A percentile compares a stretch with the other conserved stretches of the same genome.
phyloP scores from a whole-genome alignment of 1,140 invertebrate species.

The Archegozetes longisetosus region DNA sequence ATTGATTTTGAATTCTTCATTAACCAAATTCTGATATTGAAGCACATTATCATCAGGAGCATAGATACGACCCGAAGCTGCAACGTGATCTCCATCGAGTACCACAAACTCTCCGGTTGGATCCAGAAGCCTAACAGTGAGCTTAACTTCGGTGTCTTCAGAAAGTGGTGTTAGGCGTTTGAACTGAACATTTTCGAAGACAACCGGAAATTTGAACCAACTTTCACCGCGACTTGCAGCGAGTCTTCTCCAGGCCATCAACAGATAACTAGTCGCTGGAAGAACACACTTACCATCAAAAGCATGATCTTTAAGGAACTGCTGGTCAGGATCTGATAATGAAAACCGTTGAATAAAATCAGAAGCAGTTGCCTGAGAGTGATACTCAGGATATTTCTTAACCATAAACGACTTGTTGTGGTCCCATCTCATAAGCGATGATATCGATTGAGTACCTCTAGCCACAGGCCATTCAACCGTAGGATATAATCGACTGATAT shows the following conservation, averaged over 20 bases:
- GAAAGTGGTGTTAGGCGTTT: conserved; percentile 37
- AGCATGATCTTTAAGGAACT: conserved; percentile 63
- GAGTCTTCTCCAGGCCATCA: conserved; percentile 77
- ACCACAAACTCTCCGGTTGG: conserved; percentile 14
- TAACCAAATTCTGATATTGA: conserved; percentile 13
- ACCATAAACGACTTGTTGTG: conserved; percentile 49
- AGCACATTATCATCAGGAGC: conserved; percentile 34
- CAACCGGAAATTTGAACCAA: conserved; percentile 29
- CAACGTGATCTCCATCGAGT: conserved; percentile 11
- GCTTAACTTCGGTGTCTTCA: conserved; percentile 24
- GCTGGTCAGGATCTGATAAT: conserved; percentile 44
- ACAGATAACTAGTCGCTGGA: conserved; percentile 85
- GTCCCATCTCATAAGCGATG: conserved; percentile 36
- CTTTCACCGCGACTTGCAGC: conserved; percentile 37
- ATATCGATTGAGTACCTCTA: conserved; percentile 33
- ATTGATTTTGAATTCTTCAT: conserved; percentile 13
- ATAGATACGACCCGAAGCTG: conserved; percentile 54
- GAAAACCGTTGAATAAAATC: conserved; percentile 56
- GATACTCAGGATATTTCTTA: conserved; percentile 39
- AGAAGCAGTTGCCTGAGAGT: conserved; percentile 33
- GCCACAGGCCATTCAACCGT: conserved; percentile 32
- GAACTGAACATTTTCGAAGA: conserved; percentile 36
- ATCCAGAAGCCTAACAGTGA: conserved; percentile 6
- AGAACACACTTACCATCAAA: conserved; percentile 87
- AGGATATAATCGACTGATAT: conserved; percentile 26